phyloP scores from a whole-genome alignment of 2,888 invertebrate species.

The Pocota personata region DNA sequence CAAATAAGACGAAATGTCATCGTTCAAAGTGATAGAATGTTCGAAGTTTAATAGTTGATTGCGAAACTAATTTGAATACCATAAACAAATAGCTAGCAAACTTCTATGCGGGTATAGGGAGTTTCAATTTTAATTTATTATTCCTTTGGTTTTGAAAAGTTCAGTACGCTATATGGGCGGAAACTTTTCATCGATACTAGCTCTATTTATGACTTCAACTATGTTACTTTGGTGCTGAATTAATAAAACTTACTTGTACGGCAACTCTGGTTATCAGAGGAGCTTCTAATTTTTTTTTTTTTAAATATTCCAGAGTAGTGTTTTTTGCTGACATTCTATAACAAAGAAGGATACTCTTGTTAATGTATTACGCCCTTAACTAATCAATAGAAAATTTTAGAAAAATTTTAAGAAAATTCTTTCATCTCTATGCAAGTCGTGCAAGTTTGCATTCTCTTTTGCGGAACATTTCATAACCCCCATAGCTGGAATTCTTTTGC shows the following conservation, averaged over 20 bases:
- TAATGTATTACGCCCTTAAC: background rate
- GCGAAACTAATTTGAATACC: slow-evolving; percentile 51
- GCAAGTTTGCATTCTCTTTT: background rate
- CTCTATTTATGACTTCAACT: background rate
- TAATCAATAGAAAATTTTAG: background rate
- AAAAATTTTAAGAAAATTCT: background rate
- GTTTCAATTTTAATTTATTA: slow-evolving; percentile 17
- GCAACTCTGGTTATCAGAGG: background rate
- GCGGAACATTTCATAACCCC: background rate
- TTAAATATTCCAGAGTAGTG: too few species aligned
- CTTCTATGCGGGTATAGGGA: background rate
- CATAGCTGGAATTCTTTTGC: background rate
- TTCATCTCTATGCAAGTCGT: background rate
- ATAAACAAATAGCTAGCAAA: background rate
- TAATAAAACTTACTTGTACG: background rate
- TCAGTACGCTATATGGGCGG: background rate
- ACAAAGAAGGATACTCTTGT: background rate
- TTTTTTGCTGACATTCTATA: too few species aligned
- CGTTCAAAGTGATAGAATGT: slow-evolving; percentile 48
- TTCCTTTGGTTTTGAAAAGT: background rate
- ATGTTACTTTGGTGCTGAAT: too few species aligned
- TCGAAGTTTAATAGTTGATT: slow-evolving; percentile 44
- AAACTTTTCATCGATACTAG: background rate
- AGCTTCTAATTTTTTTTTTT: too few species aligned
- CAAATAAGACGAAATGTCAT: slow-evolving; percentile 17